These are phyloP conservation scores for Encarsia formosa DNA, from an alignment of 2,888 invertebrate species.

Conservation along the genomic window DNA sequence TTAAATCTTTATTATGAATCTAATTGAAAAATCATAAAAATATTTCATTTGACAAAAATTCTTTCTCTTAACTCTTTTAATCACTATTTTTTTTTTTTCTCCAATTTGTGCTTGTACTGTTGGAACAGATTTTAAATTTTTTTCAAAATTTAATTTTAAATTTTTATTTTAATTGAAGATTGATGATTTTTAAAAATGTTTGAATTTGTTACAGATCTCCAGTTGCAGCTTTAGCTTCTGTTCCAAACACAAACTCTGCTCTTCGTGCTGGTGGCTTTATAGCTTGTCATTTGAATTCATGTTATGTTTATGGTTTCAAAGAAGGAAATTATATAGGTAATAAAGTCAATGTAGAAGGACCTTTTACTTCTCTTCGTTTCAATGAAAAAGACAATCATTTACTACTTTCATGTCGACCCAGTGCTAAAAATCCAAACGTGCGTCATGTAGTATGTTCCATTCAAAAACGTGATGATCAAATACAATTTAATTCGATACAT, in stretches of 20 bases:
- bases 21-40: too few relatives aligned
- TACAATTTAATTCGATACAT: slow-evolving; percentile 58
- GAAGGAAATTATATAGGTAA: slow-evolving; percentile 40
- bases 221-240: slow-evolving; percentile 61
- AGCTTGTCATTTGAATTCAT: slow-evolving; percentile 70
- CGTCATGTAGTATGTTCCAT: slow-evolving; percentile 53
- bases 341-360: slow-evolving; percentile 63
- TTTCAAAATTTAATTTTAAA: too few relatives aligned
- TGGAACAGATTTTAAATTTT: too few relatives aligned
- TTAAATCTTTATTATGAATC: too few relatives aligned
- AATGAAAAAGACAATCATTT: slow-evolving; percentile 63
- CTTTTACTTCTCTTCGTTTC: slow-evolving; percentile 71
- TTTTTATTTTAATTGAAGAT: too few relatives aligned
- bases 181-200: too few relatives aligned
- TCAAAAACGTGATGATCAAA: slow-evolving; percentile 50
- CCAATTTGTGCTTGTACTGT: too few relatives aligned
- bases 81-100: too few relatives aligned
- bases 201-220: slow-evolving; percentile 55
- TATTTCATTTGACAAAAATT: too few relatives aligned
- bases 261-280: slow-evolving; percentile 60
- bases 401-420: slow-evolving; percentile 69
- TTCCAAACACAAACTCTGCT: slow-evolving; percentile 43
- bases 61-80: too few relatives aligned
- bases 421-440: slow-evolving; percentile 54
- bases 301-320: slow-evolving; percentile 63